These are phyloP conservation scores for Allygus modestus DNA, from an alignment of 2,888 invertebrate genomes.

Conservation along the genomic window DNA sequence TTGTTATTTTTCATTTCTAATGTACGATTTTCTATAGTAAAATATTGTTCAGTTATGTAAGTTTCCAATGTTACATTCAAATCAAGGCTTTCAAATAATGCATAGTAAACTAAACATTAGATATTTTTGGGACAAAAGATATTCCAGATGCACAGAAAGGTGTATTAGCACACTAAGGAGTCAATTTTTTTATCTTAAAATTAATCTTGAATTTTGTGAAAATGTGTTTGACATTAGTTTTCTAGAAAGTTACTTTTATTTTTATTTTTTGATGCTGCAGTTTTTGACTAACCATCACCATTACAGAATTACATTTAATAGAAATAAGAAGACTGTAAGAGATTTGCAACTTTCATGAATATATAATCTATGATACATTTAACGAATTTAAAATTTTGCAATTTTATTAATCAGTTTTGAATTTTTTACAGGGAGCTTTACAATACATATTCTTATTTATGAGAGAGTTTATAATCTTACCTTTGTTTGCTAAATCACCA, in stretches of 20 bases:
- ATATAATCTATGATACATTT: too few species aligned
- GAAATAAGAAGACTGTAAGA: too few species aligned
- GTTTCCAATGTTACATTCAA: slow-evolving; percentile 30
- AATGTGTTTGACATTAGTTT: neutral
- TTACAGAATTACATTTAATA: too few species aligned
- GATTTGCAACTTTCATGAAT: too few species aligned
- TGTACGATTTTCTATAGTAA: neutral
- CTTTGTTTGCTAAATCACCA: too few species aligned
- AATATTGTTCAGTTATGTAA: neutral
- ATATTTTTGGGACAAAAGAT: neutral
- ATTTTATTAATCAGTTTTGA: too few species aligned
- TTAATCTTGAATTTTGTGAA: neutral
- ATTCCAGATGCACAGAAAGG: neutral
- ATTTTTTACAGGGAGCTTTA: too few species aligned
- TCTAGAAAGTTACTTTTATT: neutral
- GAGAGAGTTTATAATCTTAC: too few species aligned
- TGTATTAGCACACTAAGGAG: neutral
- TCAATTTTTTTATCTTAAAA: neutral
- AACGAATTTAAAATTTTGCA: too few species aligned
- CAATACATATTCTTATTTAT: too few species aligned
- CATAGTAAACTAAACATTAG: neutral
- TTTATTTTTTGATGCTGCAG: too few species aligned
- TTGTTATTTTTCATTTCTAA: neutral
- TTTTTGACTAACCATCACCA: too few species aligned
- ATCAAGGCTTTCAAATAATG: slow-evolving; percentile 21